These are phyloP conservation scores for Arenaria interpres DNA, from an alignment of 2,113 vertebrate genomes.

Conservation along the genomic window DNA sequence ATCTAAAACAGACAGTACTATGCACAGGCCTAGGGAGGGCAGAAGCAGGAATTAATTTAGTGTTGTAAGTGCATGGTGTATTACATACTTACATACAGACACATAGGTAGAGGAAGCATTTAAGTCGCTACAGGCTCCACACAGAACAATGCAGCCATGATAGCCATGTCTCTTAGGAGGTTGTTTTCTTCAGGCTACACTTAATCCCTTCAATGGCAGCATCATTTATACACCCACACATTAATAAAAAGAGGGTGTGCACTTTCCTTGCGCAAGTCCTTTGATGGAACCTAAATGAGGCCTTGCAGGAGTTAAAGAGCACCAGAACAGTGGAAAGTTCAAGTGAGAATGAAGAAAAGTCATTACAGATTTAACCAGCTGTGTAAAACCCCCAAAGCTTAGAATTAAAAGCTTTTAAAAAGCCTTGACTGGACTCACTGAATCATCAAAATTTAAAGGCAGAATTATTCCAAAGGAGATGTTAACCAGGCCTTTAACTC, in stretches of 20 bases:
- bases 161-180: background rate
- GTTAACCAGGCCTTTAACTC: constrained; percentile 51
- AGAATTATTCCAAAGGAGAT: constrained; percentile 35
- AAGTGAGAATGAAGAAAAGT: constrained; percentile 22
- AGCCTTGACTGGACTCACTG: constrained; percentile 32
- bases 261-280: background rate
- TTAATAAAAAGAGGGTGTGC: background rate
- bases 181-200: background rate
- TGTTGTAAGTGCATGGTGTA: background rate
- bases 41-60: background rate
- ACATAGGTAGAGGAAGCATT: background rate
- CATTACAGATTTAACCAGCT: constrained; percentile 52
- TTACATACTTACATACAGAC: background rate
- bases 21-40: background rate
- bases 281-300: background rate
- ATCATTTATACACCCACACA: background rate
- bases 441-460: constrained; percentile 69
- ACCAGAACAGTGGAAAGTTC: constrained; percentile 41
- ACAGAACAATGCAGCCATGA: background rate
- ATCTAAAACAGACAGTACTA: background rate
- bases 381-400: constrained; percentile 45
- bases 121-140: background rate
- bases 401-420: constrained; percentile 64
- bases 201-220: background rate
- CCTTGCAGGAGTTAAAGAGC: constrained; percentile 27